Evolutionary conservation across 1,140 invertebrate species (phyloP).

Genomic region (Plutomurus gul): DNA sequence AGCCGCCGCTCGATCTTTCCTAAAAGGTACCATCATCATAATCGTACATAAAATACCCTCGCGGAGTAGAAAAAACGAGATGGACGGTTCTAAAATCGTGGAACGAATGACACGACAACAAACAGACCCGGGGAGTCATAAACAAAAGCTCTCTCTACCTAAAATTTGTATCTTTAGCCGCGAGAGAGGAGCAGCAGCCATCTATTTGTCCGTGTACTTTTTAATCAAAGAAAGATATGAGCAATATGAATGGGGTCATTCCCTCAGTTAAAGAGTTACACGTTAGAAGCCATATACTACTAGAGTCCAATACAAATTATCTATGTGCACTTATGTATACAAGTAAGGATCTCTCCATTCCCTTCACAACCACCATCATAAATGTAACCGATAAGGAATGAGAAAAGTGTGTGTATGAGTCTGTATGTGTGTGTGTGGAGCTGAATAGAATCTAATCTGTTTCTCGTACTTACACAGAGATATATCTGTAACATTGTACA

Average conservation of each 20-base stretch:
- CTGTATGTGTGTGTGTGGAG: too few species aligned
- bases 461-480: neutral
- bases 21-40: too few species aligned
- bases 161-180: too few species aligned
- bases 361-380: neutral
- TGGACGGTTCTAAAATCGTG: neutral
- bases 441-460: neutral
- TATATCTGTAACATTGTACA: too few species aligned
- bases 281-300: too few species aligned
- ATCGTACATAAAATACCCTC: too few species aligned
- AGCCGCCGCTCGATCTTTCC: too few species aligned
- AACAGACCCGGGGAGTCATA: constrained; percentile 5
- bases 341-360: neutral
- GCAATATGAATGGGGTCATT: constrained; percentile 1
- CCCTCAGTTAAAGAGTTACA: too few species aligned
- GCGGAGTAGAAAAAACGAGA: constrained; percentile 6
- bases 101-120: constrained; percentile 16
- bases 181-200: too few species aligned
- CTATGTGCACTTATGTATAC: too few species aligned
- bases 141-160: too few species aligned
- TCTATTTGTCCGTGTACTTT: neutral
- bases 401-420: neutral
- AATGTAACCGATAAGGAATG: neutral
- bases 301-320: neutral
- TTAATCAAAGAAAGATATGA: neutral